Base-by-base conservation (phyloP, 92 coral and sea anemone genomes). In the Nematostella vectensis region DNA sequence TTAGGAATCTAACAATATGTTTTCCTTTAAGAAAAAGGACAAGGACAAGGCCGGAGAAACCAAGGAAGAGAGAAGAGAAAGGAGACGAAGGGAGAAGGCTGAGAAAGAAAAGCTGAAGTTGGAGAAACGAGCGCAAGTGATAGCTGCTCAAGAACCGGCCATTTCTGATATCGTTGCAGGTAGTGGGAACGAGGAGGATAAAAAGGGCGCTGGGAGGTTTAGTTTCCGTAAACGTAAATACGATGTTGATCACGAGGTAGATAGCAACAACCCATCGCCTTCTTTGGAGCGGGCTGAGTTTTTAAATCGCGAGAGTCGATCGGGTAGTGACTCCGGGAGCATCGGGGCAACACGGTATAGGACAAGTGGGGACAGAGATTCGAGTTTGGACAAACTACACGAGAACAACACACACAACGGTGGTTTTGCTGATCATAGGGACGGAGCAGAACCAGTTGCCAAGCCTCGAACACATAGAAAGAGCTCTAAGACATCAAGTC, bases 1-100 rank as follows among this genome's bases (percentile, higher is more conserved):
- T 42, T 27, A 24, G 26, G 54, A 54, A 59, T 75, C 85, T 66
- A 56, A 57, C 71, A 72, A 39, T 24, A 89, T 89, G 97, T 89
- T 89, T 81, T 80, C 94, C 62, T 89, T 89, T 63, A 89, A 89
- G 80, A 91, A 80, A 80, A 79, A 77, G 76, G 95, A 91, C 59
- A 82, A 79, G 50, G 98, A 91, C 55, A 91, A 75, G 56, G 74
- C 63, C 15, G 71, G 74, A 55, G 94, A 69, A 65, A 82, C 80
- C 45, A 91, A 91, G 56, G 94, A 91, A 42, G 98, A 91, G 54
- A 82, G 82, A 37, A 65, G 77, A 26, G 98, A 91, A 60, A 83
- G 88, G 38, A 78, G 95, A 27, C 77, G 74, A 54, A 73, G 74
- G 19, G 95, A 89, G 29, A 89, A 89, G 68, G 95, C 79, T 0